Evolutionary conservation across 2,113 vertebrate genomes (phyloP).

Genomic region (Cebidichthys violaceus): DNA sequence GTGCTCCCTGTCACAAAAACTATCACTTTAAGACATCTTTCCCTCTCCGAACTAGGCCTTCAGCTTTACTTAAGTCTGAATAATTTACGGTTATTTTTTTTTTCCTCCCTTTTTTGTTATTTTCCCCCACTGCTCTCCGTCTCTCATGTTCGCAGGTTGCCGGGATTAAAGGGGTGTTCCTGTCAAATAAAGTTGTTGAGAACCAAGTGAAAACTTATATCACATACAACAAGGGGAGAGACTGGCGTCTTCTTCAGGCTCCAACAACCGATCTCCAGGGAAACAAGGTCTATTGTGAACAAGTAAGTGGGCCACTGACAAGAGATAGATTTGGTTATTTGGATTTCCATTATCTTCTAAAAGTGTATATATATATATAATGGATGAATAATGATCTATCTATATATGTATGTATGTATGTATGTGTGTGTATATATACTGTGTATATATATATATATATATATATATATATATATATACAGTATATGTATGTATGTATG

Average conservation of each 20-base stretch:
- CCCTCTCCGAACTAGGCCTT: conserved; percentile 64
- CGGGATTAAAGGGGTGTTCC: conserved; percentile 98
- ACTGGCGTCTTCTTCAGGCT: conserved; percentile 93
- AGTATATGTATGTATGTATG: no score
- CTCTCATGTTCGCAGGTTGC: conserved; percentile 94
- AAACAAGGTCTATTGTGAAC: conserved; percentile 88
- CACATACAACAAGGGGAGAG: conserved; percentile 97
- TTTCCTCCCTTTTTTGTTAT: conserved; percentile 38
- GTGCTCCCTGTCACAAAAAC: conserved; percentile 77
- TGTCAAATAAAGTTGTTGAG: conserved; percentile 97
- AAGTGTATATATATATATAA: no score
- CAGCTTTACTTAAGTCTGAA: conserved; percentile 78
- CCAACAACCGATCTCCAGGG: conserved; percentile 89
- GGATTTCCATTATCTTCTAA: conserved; percentile 47
- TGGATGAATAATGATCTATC: no score
- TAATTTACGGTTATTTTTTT: conserved; percentile 68
- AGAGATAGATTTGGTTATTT: conserved; percentile 48
- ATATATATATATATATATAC: no score
- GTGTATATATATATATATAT: no score
- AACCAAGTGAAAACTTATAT: conserved; percentile 97
- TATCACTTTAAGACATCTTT: conserved; percentile 66
- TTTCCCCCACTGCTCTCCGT: conserved; percentile 26
- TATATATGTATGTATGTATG: no score
- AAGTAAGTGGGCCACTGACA: conserved; percentile 85
- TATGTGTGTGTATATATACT: not conserved